Percentiles rank a stretch among this genome's conserved stretches.
phyloP scores from a whole-genome alignment of 2,113 vertebrate genomes.

The Otocyon megalotis region DNA sequence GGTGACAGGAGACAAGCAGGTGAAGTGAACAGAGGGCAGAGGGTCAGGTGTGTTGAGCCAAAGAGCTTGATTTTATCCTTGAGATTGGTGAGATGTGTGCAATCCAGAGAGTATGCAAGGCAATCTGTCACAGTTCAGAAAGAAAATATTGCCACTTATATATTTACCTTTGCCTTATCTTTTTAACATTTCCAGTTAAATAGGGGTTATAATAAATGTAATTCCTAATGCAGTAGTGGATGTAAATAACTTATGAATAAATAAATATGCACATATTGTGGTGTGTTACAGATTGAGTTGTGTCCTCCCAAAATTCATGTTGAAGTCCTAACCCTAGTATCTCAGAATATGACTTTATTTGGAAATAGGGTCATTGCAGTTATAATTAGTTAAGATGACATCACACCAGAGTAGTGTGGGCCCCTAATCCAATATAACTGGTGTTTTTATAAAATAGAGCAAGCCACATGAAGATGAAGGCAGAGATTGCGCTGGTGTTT shows the following conservation, averaged over 20 bases:
- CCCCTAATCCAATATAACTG: not conserved
- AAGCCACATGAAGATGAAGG: not conserved
- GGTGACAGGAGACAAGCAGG: not conserved
- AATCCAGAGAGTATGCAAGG: not conserved
- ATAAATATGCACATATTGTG: not conserved
- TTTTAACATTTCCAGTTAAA: not conserved
- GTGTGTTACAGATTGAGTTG: not conserved
- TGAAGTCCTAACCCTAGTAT: not conserved
- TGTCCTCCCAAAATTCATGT: not conserved
- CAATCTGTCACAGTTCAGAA: not conserved
- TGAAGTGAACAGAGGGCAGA: not conserved
- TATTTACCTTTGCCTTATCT: not conserved
- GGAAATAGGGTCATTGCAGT: not conserved
- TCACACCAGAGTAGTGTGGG: not conserved
- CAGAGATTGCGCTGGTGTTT: not conserved
- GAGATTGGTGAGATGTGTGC: not conserved
- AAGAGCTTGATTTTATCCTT: conserved; percentile 9
- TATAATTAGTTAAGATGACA: not conserved
- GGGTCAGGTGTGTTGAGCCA: not conserved
- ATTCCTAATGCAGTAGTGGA: not conserved
- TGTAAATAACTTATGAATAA: not conserved
- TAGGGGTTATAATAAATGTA: not conserved
- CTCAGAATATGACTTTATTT: conserved; percentile 26
- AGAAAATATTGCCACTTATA: not conserved
- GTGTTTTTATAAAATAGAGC: not conserved